A percentile compares a stretch with the other conserved stretches of the same genome.
These are phyloP conservation scores for Sclerurus mexicanus DNA, from an alignment of 2,113 vertebrate species.

Conservation along the genomic window DNA sequence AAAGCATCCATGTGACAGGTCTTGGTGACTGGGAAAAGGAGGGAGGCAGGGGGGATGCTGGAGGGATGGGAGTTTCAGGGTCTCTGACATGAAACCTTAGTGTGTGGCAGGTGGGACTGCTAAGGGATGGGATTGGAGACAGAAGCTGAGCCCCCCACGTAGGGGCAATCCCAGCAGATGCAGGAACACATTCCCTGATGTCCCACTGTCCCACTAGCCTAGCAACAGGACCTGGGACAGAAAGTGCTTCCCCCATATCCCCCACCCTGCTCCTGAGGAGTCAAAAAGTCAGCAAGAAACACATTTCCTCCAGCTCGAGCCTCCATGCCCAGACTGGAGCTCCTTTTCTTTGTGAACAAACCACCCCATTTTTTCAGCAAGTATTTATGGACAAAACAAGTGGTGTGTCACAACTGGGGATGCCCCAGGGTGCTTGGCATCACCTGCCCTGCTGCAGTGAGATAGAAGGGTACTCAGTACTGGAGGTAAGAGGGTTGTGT, in stretches of 20 bases:
- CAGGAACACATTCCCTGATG: neutral
- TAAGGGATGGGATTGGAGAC: neutral
- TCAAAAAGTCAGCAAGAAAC: neutral
- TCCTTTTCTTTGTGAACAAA: neutral
- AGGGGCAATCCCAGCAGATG: neutral
- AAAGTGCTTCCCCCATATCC: neutral
- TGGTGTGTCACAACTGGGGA: neutral
- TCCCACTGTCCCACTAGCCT: neutral
- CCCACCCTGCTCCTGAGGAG: neutral
- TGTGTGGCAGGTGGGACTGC: accelerated
- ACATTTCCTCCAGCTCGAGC: neutral
- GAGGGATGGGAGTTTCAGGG: neutral
- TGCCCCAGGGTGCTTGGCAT: neutral
- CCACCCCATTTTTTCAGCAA: neutral
- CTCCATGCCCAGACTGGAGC: neutral
- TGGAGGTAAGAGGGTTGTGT: neutral
- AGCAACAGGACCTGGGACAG: neutral
- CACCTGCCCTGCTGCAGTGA: neutral
- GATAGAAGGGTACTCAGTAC: neutral
- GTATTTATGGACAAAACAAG: neutral
- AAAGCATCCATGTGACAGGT: neutral
- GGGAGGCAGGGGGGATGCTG: neutral
- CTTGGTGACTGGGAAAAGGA: neutral
- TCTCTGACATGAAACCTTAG: neutral
- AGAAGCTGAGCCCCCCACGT: neutral